Evolutionary conservation across 2,888 invertebrate species (phyloP).

Genomic region (Lagria hirta): DNA sequence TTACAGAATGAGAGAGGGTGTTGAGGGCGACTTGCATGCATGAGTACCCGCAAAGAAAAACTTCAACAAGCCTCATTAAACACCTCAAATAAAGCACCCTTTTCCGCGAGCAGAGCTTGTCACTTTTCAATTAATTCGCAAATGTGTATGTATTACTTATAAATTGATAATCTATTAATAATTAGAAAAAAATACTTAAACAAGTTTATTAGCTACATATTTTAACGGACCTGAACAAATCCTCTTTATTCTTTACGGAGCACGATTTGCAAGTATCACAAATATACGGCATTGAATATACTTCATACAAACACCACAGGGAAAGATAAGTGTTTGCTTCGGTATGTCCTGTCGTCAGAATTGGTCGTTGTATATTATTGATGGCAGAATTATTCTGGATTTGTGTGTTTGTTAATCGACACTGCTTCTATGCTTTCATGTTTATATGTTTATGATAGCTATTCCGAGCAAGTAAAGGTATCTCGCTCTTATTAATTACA

Average conservation of each 20-base stretch:
- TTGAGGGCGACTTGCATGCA: conserved; percentile 27
- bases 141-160: too few species aligned
- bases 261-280: conserved; percentile 38
- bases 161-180: too few species aligned
- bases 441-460: conserved; percentile 2
- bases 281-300: conserved; percentile 43
- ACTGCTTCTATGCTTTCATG: conserved; percentile 9
- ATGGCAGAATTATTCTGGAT: conserved; percentile 43
- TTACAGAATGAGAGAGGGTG: conserved; percentile 17
- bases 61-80: conserved; percentile 27
- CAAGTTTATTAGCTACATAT: too few species aligned
- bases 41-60: conserved; percentile 25
- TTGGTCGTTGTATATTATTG: conserved; percentile 44
- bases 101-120: conserved; percentile 15
- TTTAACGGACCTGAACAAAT: too few species aligned
- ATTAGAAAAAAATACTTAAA: too few species aligned
- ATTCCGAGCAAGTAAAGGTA: too few species aligned
- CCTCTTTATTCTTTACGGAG: too few species aligned
- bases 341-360: conserved; percentile 46
- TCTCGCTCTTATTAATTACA: conserved; percentile 14
- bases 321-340: conserved; percentile 42
- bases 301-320: conserved; percentile 39
- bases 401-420: conserved; percentile 36
- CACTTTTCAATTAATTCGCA: conserved; percentile 20
- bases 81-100: conserved; percentile 18